Percentiles rank a stretch among this genome's conserved stretches.
These are phyloP conservation scores for Automeris io DNA, from an alignment of 2,888 invertebrate genomes.

Conservation along the genomic window DNA sequence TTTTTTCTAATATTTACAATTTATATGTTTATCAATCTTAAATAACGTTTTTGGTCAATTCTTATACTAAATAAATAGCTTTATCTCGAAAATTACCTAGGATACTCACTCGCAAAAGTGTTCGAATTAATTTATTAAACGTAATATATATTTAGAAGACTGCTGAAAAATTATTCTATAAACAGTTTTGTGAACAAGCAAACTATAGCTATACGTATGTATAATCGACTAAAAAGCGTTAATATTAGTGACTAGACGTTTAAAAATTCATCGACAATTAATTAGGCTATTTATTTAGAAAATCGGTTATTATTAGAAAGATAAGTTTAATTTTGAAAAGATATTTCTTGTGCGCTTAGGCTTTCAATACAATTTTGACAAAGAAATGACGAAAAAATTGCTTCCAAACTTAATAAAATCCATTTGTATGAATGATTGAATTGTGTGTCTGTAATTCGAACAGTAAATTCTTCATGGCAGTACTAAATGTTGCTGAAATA, in stretches of 20 bases:
- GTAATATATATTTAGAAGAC: neutral
- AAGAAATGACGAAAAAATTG: neutral
- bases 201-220: slow-evolving; percentile 14
- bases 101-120: slow-evolving; percentile 30
- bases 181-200: slow-evolving; percentile 16
- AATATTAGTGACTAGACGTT: slow-evolving; percentile 35
- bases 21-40: slow-evolving; percentile 55
- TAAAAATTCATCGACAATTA: slow-evolving; percentile 29
- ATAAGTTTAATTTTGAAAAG: neutral
- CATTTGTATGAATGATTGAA: neutral
- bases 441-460: neutral
- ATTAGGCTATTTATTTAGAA: slow-evolving; percentile 32
- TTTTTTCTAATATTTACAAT: slow-evolving; percentile 50
- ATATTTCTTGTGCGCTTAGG: slow-evolving; percentile 22
- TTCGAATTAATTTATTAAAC: neutral
- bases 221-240: slow-evolving; percentile 25
- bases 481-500: slow-evolving; percentile 15
- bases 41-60: slow-evolving; percentile 71
- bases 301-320: slow-evolving; percentile 14
- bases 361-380: neutral
- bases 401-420: neutral
- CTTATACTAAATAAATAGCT: slow-evolving; percentile 57
- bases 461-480: slow-evolving; percentile 19
- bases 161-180: neutral
- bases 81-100: slow-evolving; percentile 35